A percentile compares a stretch with the other conserved stretches of the same genome.
These are phyloP conservation scores for Neuroscelio doddi DNA, from an alignment of 2,888 invertebrate species.

Conservation along the genomic window DNA sequence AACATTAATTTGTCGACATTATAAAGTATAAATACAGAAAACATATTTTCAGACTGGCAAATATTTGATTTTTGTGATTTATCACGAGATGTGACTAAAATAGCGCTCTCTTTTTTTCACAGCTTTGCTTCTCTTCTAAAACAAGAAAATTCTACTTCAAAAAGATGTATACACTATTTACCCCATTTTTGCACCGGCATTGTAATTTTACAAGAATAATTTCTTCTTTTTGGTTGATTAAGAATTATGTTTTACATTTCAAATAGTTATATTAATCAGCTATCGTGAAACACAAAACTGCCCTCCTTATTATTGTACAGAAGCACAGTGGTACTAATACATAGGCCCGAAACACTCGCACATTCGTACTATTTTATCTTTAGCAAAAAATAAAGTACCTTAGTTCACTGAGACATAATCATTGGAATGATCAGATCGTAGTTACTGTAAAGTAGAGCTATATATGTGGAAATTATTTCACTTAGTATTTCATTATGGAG, in stretches of 20 bases:
- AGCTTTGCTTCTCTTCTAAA: too few species aligned
- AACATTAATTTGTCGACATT: not conserved
- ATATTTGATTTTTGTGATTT: conserved; percentile 18
- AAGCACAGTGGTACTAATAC: not conserved
- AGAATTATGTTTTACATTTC: not conserved
- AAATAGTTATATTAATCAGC: conserved; percentile 1
- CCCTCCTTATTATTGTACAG: not conserved
- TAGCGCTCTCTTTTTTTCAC: too few species aligned
- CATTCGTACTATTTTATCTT: not conserved
- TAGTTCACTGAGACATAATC: not conserved
- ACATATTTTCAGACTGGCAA: conserved; percentile 26
- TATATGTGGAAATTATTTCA: not conserved
- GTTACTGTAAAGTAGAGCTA: not conserved
- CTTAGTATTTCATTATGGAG: not conserved
- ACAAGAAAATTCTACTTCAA: too few species aligned
- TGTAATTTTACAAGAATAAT: conserved; percentile 60
- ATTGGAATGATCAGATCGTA: not conserved
- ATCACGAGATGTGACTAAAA: conserved; percentile 13
- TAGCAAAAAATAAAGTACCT: not conserved
- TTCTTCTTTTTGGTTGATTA: conserved; percentile 41
- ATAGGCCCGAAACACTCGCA: not conserved
- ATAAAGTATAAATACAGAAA: conserved; percentile 3
- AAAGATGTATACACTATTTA: conserved; percentile 45
- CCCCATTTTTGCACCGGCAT: conserved; percentile 49
- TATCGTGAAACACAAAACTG: not conserved